Percentiles rank a stretch among this genome's conserved stretches.
These are phyloP conservation scores for Adelphocoris suturalis DNA, from an alignment of 2,888 invertebrate genomes.

Conservation along the genomic window DNA sequence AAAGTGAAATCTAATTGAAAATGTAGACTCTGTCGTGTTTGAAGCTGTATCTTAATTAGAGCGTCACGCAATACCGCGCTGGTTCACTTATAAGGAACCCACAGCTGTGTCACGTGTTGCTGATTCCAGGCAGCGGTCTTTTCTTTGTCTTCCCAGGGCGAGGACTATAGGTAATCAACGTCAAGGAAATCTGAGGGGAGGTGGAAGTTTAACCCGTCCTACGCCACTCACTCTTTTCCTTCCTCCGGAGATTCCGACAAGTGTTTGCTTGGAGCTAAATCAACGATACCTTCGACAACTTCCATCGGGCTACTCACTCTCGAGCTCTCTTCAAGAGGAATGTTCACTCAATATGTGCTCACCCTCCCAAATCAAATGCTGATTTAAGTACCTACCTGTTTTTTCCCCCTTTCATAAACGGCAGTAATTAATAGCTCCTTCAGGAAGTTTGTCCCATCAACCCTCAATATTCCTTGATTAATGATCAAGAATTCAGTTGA, in stretches of 20 bases:
- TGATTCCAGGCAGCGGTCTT: background rate
- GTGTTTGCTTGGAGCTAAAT: conserved; percentile 17
- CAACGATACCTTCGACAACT: background rate
- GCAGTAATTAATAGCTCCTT: no score
- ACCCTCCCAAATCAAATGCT: no score
- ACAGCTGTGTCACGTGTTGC: conserved; percentile 15
- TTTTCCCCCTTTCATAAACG: no score
- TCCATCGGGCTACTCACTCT: background rate
- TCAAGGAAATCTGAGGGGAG: background rate
- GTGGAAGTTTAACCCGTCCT: background rate
- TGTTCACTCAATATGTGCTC: background rate
- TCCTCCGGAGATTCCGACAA: conserved; percentile 14
- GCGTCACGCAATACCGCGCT: no score
- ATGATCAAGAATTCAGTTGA: no score
- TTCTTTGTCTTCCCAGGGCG: background rate
- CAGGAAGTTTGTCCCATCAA: no score
- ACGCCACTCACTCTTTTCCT: background rate
- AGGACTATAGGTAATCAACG: conserved; percentile 4
- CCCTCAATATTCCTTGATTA: no score
- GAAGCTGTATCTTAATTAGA: no score
- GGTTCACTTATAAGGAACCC: no score
- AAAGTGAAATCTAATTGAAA: no score
- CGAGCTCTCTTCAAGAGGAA: background rate
- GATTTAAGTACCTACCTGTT: no score
- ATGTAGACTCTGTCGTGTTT: no score